Percentiles rank a stretch among this genome's conserved stretches.
These are phyloP conservation scores for Minunthozetes semirufus DNA, from an alignment of 2,888 invertebrate species.

Conservation along the genomic window DNA sequence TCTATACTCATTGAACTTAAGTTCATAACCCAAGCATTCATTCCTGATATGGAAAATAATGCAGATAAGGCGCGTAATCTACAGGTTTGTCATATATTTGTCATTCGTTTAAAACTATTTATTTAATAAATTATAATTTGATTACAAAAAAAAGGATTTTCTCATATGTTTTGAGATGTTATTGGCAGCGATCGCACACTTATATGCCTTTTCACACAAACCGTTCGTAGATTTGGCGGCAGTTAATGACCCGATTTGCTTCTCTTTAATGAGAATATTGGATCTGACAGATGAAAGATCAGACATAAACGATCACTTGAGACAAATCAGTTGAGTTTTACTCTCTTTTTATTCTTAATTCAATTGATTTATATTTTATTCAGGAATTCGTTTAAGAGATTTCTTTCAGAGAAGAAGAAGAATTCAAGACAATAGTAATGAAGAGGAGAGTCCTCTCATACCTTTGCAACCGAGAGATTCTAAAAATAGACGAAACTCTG, in stretches of 20 bases:
- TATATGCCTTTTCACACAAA: constrained; percentile 89
- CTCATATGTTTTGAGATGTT: constrained; percentile 97
- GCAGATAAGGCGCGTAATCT: constrained; percentile 53
- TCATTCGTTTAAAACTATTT: not conserved
- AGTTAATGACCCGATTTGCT: constrained; percentile 57
- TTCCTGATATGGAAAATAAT: constrained; percentile 48
- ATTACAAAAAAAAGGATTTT: constrained; percentile 76
- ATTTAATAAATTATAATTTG: constrained; percentile 34
- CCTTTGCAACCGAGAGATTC: constrained; percentile 15
- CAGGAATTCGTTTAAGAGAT: constrained; percentile 23
- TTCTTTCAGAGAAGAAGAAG: not conserved
- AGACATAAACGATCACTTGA: constrained; percentile 85
- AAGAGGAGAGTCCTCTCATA: constrained; percentile 22
- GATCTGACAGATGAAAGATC: constrained; percentile 91
- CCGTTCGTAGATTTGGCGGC: constrained; percentile 62
- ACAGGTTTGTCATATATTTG: constrained; percentile 59
- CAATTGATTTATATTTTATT: not conserved
- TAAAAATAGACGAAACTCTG: too few relatives aligned
- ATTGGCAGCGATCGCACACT: constrained; percentile 86
- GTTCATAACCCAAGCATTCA: constrained; percentile 68
- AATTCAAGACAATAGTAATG: too few relatives aligned
- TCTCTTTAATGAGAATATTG: constrained; percentile 84
- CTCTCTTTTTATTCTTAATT: not conserved
- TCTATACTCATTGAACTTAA: constrained; percentile 75
- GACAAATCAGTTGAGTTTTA: constrained; percentile 70